phyloP scores from a whole-genome alignment of 2,113 vertebrate genomes.

The Fregata magnificens region DNA sequence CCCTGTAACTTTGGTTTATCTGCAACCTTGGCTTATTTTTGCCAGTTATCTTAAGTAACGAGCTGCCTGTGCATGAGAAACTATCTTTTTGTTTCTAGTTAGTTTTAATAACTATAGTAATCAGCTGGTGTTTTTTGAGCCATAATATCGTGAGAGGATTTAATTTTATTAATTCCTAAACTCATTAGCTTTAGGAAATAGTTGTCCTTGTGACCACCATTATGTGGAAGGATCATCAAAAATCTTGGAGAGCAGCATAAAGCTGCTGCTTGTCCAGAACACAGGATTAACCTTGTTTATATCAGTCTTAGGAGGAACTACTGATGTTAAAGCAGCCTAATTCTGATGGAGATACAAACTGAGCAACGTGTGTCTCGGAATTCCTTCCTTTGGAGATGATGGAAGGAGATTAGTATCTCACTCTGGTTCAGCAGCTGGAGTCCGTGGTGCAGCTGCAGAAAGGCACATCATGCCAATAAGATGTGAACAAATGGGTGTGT shows the following conservation, averaged over 20 bases:
- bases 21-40: neutral
- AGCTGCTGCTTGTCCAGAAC: neutral
- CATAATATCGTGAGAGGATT: neutral
- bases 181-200: neutral
- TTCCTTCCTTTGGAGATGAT: neutral
- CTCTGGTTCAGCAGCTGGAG: neutral
- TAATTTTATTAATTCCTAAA: neutral
- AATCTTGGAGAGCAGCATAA: neutral
- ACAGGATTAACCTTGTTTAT: neutral
- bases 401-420: neutral
- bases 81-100: neutral
- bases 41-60: neutral
- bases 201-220: neutral
- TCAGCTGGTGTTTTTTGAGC: neutral
- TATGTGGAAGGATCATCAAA: neutral
- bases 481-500: neutral
- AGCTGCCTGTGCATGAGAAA: neutral
- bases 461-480: neutral
- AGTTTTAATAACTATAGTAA: neutral
- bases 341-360: neutral
- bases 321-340: neutral
- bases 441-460: neutral
- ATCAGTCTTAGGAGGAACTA: neutral
- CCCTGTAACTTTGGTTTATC: neutral
- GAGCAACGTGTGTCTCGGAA: rapidly evolving